A percentile compares a stretch with the other conserved stretches of the same genome.
These are phyloP conservation scores for Clunio marinus DNA, from an alignment of 2,888 invertebrate species.

Conservation along the genomic window DNA sequence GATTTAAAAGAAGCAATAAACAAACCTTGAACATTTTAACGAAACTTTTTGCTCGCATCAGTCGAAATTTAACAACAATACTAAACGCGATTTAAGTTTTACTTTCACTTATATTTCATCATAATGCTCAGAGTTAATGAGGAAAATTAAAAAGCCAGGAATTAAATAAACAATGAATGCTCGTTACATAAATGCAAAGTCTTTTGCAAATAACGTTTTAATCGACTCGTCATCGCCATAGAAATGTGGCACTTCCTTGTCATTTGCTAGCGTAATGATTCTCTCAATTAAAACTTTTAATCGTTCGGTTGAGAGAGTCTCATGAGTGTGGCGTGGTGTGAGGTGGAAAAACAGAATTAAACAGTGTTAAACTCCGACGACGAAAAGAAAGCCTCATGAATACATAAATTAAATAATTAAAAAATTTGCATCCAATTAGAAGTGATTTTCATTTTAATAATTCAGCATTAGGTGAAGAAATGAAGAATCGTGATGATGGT, in stretches of 20 bases:
- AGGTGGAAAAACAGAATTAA: neutral
- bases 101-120: neutral
- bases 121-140: neutral
- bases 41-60: neutral
- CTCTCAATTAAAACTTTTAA: slow-evolving; percentile 31
- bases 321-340: neutral
- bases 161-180: neutral
- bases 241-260: slow-evolving; percentile 17
- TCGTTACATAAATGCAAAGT: neutral
- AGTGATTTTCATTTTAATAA: neutral
- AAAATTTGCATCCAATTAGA: slow-evolving; percentile 18
- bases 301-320: slow-evolving; percentile 7
- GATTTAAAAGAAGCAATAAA: neutral
- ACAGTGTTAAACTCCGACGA: slow-evolving; percentile 6
- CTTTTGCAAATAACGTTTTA: slow-evolving; percentile 28
- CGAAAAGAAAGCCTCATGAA: neutral
- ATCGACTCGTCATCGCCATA: slow-evolving; percentile 6
- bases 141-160: neutral
- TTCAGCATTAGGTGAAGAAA: neutral
- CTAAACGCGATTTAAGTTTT: slow-evolving; percentile 16
- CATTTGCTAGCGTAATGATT: neutral
- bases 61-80: neutral
- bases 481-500: neutral
- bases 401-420: slow-evolving; percentile 28
- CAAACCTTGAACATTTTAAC: neutral